Percentiles rank a stretch among this genome's conserved stretches.
Evolutionary conservation across 2,888 invertebrate species (phyloP).

Genomic region (Bombyx huttoni): DNA sequence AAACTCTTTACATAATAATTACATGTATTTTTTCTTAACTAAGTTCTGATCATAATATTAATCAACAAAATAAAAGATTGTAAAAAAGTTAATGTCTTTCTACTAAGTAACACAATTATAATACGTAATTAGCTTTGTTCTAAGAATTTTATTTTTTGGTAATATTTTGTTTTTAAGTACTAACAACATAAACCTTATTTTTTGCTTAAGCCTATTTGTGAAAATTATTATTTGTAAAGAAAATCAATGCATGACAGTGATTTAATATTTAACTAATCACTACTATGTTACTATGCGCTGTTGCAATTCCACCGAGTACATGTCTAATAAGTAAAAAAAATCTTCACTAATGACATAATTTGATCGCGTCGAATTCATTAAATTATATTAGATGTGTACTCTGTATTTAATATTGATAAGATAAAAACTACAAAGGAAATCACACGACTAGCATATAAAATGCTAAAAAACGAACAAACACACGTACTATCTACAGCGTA

Average conservation of each 20-base stretch:
- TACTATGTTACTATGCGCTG: no score
- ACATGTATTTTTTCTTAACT: slow-evolving; percentile 23
- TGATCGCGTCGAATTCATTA: no score
- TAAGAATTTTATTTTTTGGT: slow-evolving; percentile 55
- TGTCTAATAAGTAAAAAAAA: no score
- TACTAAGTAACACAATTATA: slow-evolving; percentile 40
- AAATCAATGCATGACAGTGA: slow-evolving; percentile 6
- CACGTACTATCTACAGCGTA: background rate
- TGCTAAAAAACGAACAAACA: slow-evolving; percentile 27
- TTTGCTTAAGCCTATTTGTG: slow-evolving; percentile 43
- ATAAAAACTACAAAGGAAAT: slow-evolving; percentile 24
- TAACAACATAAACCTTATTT: slow-evolving; percentile 44
- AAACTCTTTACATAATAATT: slow-evolving; percentile 11
- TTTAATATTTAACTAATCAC: no score
- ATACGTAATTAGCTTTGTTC: slow-evolving; percentile 53
- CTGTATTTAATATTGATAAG: slow-evolving; percentile 6
- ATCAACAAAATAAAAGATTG: slow-evolving; percentile 40
- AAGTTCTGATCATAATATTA: slow-evolving; percentile 44
- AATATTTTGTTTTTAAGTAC: slow-evolving; percentile 59
- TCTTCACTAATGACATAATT: no score
- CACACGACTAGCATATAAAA: slow-evolving; percentile 56
- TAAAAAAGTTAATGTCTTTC: slow-evolving; percentile 27
- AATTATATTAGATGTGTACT: no score
- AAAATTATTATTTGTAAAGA: slow-evolving; percentile 25
- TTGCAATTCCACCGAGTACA: no score